These are phyloP conservation scores for Drosophila longiperda DNA, from an alignment of 2,888 invertebrate species.

Conservation along the genomic window DNA sequence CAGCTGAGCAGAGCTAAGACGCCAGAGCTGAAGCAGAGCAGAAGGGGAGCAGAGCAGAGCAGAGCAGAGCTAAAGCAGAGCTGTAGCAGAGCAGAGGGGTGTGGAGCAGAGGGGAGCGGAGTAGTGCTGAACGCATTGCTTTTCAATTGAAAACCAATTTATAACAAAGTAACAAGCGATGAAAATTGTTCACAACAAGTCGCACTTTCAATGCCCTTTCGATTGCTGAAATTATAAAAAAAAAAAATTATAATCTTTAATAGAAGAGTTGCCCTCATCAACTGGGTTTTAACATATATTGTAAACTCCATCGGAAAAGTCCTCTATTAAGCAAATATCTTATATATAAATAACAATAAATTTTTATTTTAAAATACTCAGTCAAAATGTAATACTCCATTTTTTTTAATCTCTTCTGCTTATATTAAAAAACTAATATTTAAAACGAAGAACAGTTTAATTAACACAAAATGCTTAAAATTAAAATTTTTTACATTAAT, in stretches of 20 bases:
- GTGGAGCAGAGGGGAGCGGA: neutral
- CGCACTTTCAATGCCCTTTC: slow-evolving; percentile 23
- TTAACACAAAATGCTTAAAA: neutral
- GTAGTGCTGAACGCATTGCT: slow-evolving; percentile 46
- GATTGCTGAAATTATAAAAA: fast-evolving
- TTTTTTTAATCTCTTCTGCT: neutral
- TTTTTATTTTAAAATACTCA: neutral
- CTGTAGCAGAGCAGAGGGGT: slow-evolving; percentile 11
- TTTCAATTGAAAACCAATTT: slow-evolving; percentile 69
- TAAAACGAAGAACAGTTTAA: neutral
- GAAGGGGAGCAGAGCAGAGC: neutral
- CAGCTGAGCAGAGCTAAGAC: slow-evolving; percentile 29
- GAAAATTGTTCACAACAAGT: neutral
- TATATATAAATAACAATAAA: neutral
- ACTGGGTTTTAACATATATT: no score
- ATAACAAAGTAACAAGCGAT: slow-evolving; percentile 47
- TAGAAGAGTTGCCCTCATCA: neutral
- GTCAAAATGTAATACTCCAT: neutral
- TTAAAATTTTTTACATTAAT: neutral
- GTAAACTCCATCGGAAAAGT: no score
- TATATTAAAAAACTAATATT: neutral
- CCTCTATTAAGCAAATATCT: neutral
- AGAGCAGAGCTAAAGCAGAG: neutral
- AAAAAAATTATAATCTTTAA: neutral
- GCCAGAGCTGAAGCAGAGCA: slow-evolving; percentile 5